Conservation (phyloP, 37 sponge, comb jelly and placozoan species). For the Aplysina aerophoba region DNA sequence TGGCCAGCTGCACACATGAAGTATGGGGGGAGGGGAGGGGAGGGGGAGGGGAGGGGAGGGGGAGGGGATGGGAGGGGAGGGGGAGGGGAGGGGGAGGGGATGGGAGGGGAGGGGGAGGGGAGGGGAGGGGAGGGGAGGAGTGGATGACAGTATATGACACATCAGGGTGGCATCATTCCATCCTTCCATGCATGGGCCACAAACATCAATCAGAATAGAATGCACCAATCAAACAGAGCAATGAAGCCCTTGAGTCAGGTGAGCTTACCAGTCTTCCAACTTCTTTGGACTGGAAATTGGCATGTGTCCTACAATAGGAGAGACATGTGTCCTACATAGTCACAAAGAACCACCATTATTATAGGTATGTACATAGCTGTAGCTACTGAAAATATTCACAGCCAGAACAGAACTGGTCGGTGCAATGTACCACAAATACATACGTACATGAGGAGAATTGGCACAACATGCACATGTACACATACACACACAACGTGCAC, state of each 20-base stretch:
- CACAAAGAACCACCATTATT: no score
- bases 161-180: no score
- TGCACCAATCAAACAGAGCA: no score
- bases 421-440: conserved; percentile 14
- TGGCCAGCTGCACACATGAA: not conserved
- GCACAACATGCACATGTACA: conserved; percentile 19
- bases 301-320: conserved; percentile 58
- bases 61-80: not conserved
- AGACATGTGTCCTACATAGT: no score
- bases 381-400: not conserved
- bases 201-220: no score
- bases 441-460: no score
- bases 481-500: conserved; percentile 20
- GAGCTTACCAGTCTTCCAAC: conserved; percentile 65
- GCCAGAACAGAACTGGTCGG: not conserved
- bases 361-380: no score
- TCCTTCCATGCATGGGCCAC: no score
- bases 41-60: not conserved
- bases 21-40: not conserved
- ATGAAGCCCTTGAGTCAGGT: no score
- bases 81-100: not conserved
- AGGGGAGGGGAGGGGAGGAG: not conserved
- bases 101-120: not conserved
- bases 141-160: not conserved
- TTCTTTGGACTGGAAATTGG: conserved; percentile 71